Base-by-base conservation (phyloP, 2,113 vertebrate species). In the Engystomops pustulosus region DNA sequence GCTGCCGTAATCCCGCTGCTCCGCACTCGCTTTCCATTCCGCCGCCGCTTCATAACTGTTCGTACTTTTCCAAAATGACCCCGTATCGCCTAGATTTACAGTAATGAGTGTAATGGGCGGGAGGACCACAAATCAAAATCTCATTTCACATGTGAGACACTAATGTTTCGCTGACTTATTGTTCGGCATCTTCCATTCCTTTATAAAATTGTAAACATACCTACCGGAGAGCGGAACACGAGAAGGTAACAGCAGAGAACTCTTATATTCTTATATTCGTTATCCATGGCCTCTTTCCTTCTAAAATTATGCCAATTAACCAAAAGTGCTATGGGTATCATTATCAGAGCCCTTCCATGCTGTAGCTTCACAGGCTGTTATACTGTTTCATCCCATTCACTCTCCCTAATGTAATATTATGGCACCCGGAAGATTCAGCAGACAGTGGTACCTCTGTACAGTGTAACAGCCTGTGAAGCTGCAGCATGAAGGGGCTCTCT, bases 41-140 rank as follows among this genome's bases (percentile, higher is more conserved):
- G 78, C 12, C 7, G 87, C 82, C 91, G 83, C 92, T 93, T 93
- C 89, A 88, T 90, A 91, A 90, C 91, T 78, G 30, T 91, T 92
- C 87, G 87, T 84, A 89, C 27, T 81, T 86, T 91, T 88, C 87
- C 88, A 90, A 79, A 85, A 93, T 88, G 91, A 93, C 92, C 93
- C 92, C 91, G 86, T 92, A 90, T 89, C 90, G 87, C 86, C 84
- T 85, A 74, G 91, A 94, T 94, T 94, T 91, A 93, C 93, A 92
- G 88, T 92, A 93, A 90, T 92, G 86, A 91, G 89, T 92, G 89
- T 93, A 93, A 93, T 91, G 85, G 91, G 80, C 89, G 85, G 88
- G 90, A 89, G 91, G 87, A 88, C 92, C 92, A 95, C 94, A 97
- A 96, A 96, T 97, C 95, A 96, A 94, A 95, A 95, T 94, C 93